Evolutionary conservation across 2,797 vertebrate genomes (phyloP).

Genomic region (Molossus molossus): DNA sequence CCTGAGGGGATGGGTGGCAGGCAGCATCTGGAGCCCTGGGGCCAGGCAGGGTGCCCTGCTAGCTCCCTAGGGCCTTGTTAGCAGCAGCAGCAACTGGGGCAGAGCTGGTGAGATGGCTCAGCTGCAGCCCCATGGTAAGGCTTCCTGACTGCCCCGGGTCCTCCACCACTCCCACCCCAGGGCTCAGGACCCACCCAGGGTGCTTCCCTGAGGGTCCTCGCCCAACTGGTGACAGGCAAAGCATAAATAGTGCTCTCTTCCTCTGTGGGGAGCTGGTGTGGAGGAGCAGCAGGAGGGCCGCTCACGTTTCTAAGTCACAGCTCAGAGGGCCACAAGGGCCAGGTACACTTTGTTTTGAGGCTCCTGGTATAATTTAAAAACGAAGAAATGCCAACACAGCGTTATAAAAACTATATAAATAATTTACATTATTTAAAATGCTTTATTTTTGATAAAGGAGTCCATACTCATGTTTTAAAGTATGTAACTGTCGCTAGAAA

Average conservation of each 20-base stretch:
- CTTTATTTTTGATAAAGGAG: constrained; percentile 69
- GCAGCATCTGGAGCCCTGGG: constrained; percentile 39
- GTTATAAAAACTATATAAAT: constrained; percentile 35
- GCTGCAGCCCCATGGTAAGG: neutral
- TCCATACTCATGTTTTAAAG: constrained; percentile 58
- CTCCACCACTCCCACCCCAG: neutral
- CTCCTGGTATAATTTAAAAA: constrained; percentile 49
- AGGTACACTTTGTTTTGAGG: neutral
- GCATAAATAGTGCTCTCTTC: neutral
- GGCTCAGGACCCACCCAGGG: neutral
- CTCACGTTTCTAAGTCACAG: neutral
- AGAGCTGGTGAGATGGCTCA: neutral
- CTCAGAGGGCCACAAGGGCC: neutral
- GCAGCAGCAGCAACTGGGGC: constrained; percentile 54
- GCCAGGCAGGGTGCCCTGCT: neutral
- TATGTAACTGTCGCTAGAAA: constrained; percentile 56
- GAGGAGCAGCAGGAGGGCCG: neutral
- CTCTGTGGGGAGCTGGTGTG: neutral
- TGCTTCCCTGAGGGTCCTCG: neutral
- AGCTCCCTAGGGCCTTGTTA: constrained; percentile 79
- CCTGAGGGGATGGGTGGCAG: neutral
- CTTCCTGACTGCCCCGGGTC: neutral
- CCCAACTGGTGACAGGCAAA: neutral
- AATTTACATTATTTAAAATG: constrained; percentile 54
- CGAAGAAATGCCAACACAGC: constrained; percentile 60